Percentiles rank a stretch among this genome's conserved stretches.
phyloP scores from a whole-genome alignment of 2,113 vertebrate species.

The Macaca nemestrina region DNA sequence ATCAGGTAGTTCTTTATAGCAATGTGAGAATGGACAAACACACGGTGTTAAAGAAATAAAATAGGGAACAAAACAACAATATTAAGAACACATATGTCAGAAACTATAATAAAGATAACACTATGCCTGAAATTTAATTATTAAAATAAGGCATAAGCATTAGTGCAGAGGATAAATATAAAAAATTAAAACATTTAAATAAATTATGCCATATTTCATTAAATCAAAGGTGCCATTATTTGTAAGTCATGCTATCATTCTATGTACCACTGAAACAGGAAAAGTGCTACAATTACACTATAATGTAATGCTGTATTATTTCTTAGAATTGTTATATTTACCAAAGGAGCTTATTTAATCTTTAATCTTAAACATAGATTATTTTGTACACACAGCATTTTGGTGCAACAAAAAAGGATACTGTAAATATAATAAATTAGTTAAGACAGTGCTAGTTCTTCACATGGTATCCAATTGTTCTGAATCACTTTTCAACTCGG shows the following conservation, averaged over 20 bases:
- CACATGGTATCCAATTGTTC: neutral
- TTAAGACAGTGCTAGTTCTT: constrained; percentile 6
- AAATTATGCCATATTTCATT: neutral
- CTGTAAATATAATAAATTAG: neutral
- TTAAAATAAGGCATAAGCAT: neutral
- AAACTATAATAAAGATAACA: neutral
- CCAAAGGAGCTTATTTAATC: neutral
- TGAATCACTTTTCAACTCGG: neutral
- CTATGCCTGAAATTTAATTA: neutral
- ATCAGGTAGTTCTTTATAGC: too few relatives aligned
- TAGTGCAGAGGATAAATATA: neutral
- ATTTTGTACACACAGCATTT: neutral
- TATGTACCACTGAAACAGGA: neutral
- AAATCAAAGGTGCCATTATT: neutral
- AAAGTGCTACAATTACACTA: neutral
- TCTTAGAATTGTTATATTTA: neutral
- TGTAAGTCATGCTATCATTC: neutral
- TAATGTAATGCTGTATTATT: neutral
- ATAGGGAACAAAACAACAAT: neutral
- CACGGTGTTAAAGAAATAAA: constrained; percentile 25
- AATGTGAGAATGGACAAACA: too few relatives aligned
- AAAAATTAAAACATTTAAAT: constrained; percentile 9
- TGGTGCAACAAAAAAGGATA: neutral
- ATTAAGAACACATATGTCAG: neutral
- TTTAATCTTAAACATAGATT: neutral